Percentiles rank a stretch among this genome's conserved stretches.
Conservation (phyloP, 2,888 invertebrate genomes). For the Kuschelorhynchus macadamiae region DNA sequence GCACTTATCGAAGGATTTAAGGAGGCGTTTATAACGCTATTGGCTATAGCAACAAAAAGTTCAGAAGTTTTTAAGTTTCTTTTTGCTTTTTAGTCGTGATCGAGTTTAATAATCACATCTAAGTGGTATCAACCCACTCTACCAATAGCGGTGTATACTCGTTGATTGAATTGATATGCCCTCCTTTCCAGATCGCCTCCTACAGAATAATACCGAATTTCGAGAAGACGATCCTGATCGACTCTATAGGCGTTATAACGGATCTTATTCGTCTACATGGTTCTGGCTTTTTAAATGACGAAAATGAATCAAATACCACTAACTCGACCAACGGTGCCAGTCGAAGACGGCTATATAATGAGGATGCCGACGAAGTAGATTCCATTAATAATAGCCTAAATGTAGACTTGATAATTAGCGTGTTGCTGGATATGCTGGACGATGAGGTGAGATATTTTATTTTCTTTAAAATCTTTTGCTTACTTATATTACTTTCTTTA, state of each 20-base stretch:
- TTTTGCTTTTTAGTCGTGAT: too few species aligned
- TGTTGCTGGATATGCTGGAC: conserved; percentile 53
- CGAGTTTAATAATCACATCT: too few species aligned
- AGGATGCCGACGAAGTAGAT: conserved; percentile 42
- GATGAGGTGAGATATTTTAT: conserved; percentile 48
- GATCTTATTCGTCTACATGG: conserved; percentile 51
- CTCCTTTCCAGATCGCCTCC: conserved; percentile 41
- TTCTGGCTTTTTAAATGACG: conserved; percentile 31
- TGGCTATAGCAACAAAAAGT: too few species aligned
- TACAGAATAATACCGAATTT: conserved; percentile 41
- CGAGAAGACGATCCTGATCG: conserved; percentile 30
- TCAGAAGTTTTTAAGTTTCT: too few species aligned
- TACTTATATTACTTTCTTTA: background rate
- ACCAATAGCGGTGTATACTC: too few species aligned
- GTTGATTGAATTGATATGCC: too few species aligned
- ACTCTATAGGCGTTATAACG: conserved; percentile 38
- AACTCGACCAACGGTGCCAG: background rate
- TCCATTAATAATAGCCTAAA: conserved; percentile 29
- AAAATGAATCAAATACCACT: conserved; percentile 22
- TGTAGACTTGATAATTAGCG: conserved; percentile 44
- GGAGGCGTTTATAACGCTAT: too few species aligned
- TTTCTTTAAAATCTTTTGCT: background rate
- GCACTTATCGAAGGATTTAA: too few species aligned
- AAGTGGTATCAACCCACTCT: too few species aligned
- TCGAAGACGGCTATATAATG: conserved; percentile 42